Evolutionary conservation across 2,113 vertebrate species (phyloP).

Genomic region (Prionailurus viverrinus): DNA sequence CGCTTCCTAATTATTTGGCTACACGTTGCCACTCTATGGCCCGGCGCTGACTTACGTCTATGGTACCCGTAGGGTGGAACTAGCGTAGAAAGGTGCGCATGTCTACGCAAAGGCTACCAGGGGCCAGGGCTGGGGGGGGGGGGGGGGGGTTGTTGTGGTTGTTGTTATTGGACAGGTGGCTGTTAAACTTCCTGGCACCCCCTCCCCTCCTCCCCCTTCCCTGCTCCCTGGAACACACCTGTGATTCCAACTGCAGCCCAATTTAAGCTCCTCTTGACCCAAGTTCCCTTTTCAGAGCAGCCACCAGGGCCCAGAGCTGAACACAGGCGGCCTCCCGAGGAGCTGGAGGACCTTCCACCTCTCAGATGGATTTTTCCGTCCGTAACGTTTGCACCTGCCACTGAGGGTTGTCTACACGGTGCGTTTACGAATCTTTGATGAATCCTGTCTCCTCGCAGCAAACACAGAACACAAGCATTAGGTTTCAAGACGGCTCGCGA

Average conservation of each 20-base stretch:
- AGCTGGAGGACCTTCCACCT: neutral
- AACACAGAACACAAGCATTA: neutral
- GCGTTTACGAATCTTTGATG: neutral
- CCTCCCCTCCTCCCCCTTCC: fast-evolving
- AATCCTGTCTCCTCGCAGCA: neutral
- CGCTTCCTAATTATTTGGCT: neutral
- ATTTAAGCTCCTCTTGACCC: neutral
- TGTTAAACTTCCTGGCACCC: neutral
- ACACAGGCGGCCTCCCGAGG: neutral
- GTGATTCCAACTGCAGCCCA: neutral
- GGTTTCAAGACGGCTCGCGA: neutral
- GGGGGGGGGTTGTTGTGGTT: neutral
- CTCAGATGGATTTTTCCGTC: neutral
- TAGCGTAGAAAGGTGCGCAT: neutral
- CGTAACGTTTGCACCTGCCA: neutral
- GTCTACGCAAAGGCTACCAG: neutral
- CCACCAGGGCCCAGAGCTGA: neutral
- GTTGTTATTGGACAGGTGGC: neutral
- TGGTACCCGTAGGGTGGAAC: neutral
- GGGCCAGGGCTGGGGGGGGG: neutral
- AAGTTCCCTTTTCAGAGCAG: neutral
- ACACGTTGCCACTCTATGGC: neutral
- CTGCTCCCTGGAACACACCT: neutral
- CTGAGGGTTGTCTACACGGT: neutral
- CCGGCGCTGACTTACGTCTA: neutral